These are phyloP conservation scores for Pantelozetes paolii DNA, from an alignment of 2,888 invertebrate genomes.

Conservation along the genomic window DNA sequence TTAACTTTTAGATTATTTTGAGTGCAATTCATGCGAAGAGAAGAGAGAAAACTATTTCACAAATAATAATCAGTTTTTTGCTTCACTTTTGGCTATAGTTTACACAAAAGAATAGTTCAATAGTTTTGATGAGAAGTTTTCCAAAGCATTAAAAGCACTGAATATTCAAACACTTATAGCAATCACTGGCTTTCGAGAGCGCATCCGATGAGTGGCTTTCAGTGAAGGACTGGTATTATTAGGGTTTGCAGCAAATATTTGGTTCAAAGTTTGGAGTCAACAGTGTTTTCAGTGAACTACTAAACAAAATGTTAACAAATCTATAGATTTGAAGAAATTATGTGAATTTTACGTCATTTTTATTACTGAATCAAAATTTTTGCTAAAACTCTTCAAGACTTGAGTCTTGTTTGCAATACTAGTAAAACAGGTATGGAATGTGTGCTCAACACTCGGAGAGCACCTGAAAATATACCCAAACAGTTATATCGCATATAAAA, in stretches of 20 bases:
- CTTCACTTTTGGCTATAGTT: background rate
- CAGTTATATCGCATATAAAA: background rate
- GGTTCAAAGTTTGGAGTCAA: background rate
- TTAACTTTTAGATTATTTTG: slow-evolving; percentile 29
- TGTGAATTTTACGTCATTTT: slow-evolving; percentile 31
- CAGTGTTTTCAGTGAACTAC: slow-evolving; percentile 2
- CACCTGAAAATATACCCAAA: slow-evolving; percentile 23
- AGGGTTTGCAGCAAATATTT: background rate
- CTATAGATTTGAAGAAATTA: slow-evolving; percentile 7
- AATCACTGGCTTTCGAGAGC: background rate
- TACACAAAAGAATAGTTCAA: background rate
- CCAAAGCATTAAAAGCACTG: background rate
- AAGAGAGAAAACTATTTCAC: slow-evolving; percentile 28
- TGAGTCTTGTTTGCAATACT: slow-evolving; percentile 1
- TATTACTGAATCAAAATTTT: slow-evolving; percentile 2
- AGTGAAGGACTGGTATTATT: no score
- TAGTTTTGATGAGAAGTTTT: background rate
- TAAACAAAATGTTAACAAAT: slow-evolving; percentile 15
- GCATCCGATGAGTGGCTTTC: no score
- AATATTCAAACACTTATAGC: background rate
- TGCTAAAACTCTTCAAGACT: no score
- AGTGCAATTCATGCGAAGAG: slow-evolving; percentile 28
- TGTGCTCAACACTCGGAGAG: background rate
- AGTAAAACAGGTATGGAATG: slow-evolving; percentile 30
- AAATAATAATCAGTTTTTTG: background rate